phyloP scores from a whole-genome alignment of 2,113 vertebrate genomes.

The Tichodroma muraria region DNA sequence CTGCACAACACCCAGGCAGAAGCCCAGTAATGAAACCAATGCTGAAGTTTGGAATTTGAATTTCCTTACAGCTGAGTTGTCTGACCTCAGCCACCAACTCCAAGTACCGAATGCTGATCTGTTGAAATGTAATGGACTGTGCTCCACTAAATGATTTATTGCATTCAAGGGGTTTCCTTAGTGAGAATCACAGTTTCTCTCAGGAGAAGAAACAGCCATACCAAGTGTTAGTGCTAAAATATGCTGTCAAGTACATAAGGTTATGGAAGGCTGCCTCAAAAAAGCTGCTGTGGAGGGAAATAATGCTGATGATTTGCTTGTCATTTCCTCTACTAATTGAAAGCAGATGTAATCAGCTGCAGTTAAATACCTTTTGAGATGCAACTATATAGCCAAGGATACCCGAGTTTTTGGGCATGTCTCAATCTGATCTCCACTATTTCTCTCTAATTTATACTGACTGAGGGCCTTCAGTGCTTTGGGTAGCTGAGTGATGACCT shows the following conservation, averaged over 20 bases:
- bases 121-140: neutral
- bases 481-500: neutral
- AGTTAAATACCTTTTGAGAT: neutral
- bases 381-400: neutral
- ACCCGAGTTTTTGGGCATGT: neutral
- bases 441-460: neutral
- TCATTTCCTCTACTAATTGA: constrained; percentile 15
- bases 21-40: neutral
- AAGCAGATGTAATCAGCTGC: constrained; percentile 10
- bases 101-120: neutral
- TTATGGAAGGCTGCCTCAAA: neutral
- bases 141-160: neutral
- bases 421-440: neutral
- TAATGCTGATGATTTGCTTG: neutral
- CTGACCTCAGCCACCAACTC: neutral
- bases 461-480: neutral
- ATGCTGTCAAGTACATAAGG: neutral
- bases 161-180: neutral
- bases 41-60: neutral
- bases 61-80: neutral
- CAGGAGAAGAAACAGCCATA: neutral
- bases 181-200: neutral
- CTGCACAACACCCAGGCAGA: neutral
- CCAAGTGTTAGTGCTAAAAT: constrained; percentile 22
- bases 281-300: neutral